A percentile compares a stretch with the other conserved stretches of the same genome.
These are phyloP conservation scores for Syngnathus rostellatus DNA, from an alignment of 2,797 vertebrate genomes.

Conservation along the genomic window DNA sequence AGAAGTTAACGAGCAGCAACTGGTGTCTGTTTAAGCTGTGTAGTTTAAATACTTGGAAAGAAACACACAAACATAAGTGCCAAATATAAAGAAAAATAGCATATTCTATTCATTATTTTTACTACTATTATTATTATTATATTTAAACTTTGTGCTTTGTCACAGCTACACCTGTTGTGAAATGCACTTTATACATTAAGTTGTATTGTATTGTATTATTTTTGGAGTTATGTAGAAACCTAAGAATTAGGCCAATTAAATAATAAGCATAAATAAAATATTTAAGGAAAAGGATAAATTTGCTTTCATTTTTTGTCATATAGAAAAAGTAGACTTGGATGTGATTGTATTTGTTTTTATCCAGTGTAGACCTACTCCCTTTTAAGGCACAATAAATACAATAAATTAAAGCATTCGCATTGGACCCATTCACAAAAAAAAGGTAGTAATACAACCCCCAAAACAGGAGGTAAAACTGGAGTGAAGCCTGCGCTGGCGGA, in stretches of 20 bases:
- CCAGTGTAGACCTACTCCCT: conserved; percentile 5
- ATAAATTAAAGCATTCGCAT: conserved; percentile 39
- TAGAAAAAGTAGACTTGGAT: not conserved
- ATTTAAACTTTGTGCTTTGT: no score
- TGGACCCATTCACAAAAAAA: conserved; percentile 26
- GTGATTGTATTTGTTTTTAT: not conserved
- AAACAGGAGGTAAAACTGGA: conserved; percentile 21
- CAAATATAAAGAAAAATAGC: not conserved
- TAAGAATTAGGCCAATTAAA: not conserved
- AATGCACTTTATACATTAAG: no score
- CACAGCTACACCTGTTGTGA: no score
- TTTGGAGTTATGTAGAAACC: not conserved
- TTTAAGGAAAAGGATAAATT: not conserved
- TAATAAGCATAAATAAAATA: not conserved
- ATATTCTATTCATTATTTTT: not conserved
- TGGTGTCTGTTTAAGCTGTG: not conserved
- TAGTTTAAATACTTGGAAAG: not conserved
- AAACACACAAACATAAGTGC: not conserved
- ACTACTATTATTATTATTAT: no score
- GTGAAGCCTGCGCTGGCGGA: conserved; percentile 13
- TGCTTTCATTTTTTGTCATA: not conserved
- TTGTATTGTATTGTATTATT: no score
- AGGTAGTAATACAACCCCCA: conserved; percentile 10
- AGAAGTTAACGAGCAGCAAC: not conserved
- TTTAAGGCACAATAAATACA: conserved; percentile 44